Evolutionary conservation across 2,113 vertebrate genomes (phyloP), one percentile per base, ranked within the genome.

Genomic region (Rhynchomys soricoides): DNA sequence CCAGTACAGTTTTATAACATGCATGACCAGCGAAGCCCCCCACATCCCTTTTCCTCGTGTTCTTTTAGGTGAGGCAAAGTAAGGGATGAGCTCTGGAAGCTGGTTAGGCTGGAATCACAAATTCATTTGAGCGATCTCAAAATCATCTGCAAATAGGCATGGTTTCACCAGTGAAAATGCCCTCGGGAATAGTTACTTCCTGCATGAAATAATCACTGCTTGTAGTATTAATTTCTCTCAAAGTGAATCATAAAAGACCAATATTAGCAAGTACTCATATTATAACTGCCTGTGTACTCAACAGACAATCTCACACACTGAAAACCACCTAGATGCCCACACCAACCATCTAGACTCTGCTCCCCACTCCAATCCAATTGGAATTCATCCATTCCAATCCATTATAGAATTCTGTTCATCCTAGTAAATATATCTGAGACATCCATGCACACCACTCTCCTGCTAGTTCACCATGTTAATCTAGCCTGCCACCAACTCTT

Each of bases 201-300:
- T 85, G 21, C 6, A 71, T 59, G 83, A 96, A 94, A 77, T 89
- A 55, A 29, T 73, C 85, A 64, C 17, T 77, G 29, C 52, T 87
- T 12, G 31, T 52, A 86, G 55, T 79, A 93, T 93, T 90, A 90
- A 92, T 55, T 59, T 86, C 21, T 78, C 50, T 78, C 93, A 50
- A 88, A 91, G 17, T 21, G n/a, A 89, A 70, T 75, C 74, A 89
- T 43, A 15, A 78, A 9, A 52, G 62, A 82, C 21, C 50, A 52
- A 10, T 57, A 70, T 73, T 81, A 43, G 22, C 29, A 78, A 86
- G 26, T 57, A 52, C 1, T 66, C 8, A 68, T 50, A 90, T 62
- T 73, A 92, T 43, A 83, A 66, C 59, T 21, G 2, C 34, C 55
- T 43, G 3, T 43, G 26, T 15, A 86, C 19, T 86, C 57, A 95